phyloP scores from a whole-genome alignment of 2,797 vertebrate species.

The Aphelocoma californica region DNA sequence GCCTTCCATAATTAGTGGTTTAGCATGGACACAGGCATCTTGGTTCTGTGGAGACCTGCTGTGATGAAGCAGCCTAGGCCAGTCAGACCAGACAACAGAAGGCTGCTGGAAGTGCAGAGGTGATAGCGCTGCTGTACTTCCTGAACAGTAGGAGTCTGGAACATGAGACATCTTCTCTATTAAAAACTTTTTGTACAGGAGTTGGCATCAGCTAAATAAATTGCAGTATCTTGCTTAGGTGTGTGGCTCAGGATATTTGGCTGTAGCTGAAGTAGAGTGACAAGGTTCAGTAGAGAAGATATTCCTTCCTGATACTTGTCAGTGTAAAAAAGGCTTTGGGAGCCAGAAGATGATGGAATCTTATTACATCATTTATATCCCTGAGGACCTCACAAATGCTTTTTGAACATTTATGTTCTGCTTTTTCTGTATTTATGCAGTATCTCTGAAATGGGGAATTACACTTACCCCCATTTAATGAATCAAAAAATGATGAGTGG shows the following conservation, averaged over 20 bases:
- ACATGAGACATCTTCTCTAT: not conserved
- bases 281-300: not conserved
- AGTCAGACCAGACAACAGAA: not conserved
- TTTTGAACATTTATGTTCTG: not conserved
- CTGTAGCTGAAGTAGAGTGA: not conserved
- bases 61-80: not conserved
- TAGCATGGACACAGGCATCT: not conserved
- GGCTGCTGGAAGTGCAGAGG: not conserved
- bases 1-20: not conserved
- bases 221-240: not conserved
- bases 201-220: not conserved
- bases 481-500: not conserved
- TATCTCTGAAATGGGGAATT: not conserved
- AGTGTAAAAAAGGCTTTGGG: not conserved
- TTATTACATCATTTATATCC: not conserved
- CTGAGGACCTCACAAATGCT: not conserved
- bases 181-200: not conserved
- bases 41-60: not conserved
- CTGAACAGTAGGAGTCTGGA: not conserved
- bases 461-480: not conserved
- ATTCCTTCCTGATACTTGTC: not conserved
- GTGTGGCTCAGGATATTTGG: not conserved
- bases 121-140: not conserved
- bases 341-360: not conserved
- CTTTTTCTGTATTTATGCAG: not conserved